Conservation (phyloP, 1,140 invertebrate genomes). For the Plutomurus gul region DNA sequence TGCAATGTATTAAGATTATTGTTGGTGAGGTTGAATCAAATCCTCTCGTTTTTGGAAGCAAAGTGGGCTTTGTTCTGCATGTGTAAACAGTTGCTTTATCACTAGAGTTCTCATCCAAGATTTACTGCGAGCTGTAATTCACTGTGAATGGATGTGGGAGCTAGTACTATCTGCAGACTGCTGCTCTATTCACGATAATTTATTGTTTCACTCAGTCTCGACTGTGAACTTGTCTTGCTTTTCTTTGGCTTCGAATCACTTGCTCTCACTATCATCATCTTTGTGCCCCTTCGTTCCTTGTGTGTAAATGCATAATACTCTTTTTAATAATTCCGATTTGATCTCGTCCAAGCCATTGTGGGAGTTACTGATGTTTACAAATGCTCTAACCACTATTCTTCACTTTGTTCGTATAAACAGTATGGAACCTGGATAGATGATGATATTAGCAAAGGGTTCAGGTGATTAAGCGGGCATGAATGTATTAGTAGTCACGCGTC, state of each 20-base stretch:
- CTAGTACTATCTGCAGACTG: conserved; percentile 36
- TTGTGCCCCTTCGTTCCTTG: not conserved
- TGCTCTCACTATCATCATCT: not conserved
- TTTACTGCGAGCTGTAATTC: conserved; percentile 44
- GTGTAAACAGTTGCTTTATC: conserved; percentile 47
- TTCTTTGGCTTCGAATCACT: not conserved
- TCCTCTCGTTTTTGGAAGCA: conserved; percentile 9
- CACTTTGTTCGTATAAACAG: too few species aligned
- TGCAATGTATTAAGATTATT: too few species aligned
- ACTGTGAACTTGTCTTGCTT: not conserved
- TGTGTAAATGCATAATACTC: not conserved
- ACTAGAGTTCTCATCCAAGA: conserved; percentile 32
- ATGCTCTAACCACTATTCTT: not conserved
- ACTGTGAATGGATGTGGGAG: conserved; percentile 41
- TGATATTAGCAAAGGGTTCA: not conserved
- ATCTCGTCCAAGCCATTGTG: not conserved
- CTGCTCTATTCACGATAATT: conserved; percentile 38
- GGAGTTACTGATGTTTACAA: not conserved
- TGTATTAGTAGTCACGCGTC: not conserved
- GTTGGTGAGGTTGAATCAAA: too few species aligned
- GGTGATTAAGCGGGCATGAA: not conserved
- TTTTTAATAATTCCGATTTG: conserved; percentile 20
- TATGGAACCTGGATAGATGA: conserved; percentile 28
- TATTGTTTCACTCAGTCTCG: conserved; percentile 40
- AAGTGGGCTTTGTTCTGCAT: conserved; percentile 42